A percentile compares a stretch with the other conserved stretches of the same genome.
Evolutionary conservation across 2,888 invertebrate species (phyloP).

Genomic region (Tanaodytes sp.): DNA sequence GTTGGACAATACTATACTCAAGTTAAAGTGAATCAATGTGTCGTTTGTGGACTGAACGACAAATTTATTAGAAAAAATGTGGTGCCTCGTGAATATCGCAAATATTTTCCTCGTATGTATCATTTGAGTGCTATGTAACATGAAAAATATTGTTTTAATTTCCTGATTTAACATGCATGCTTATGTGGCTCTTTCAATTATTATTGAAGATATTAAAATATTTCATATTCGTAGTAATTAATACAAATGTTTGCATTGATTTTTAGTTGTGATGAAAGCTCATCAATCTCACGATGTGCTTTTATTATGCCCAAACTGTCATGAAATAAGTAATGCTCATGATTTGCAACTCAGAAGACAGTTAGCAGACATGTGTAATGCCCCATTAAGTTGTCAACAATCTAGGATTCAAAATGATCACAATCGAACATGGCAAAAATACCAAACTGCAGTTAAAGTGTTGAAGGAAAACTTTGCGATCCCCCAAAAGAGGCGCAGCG

Average conservation of each 20-base stretch:
- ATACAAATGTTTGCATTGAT: no score
- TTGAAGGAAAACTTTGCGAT: conserved; percentile 69
- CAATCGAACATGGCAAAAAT: conserved; percentile 73
- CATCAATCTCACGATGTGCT: conserved; percentile 88
- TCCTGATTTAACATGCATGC: no score
- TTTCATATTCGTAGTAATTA: no score
- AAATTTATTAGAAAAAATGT: conserved; percentile 84
- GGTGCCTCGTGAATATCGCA: conserved; percentile 88
- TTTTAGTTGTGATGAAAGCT: conserved; percentile 84
- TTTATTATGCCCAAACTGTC: conserved; percentile 81
- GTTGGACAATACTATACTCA: conserved; percentile 83
- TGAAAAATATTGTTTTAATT: no score
- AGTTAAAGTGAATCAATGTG: conserved; percentile 83
- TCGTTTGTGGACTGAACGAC: conserved; percentile 82
- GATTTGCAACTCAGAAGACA: conserved; percentile 78
- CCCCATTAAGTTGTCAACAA: conserved; percentile 76
- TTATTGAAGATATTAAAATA: no score
- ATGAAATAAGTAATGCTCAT: conserved; percentile 79
- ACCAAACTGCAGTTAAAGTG: conserved; percentile 78
- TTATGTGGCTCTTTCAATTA: no score
- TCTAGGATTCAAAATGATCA: conserved; percentile 59
- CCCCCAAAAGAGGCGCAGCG: conserved; percentile 61
- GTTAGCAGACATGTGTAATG: conserved; percentile 78
- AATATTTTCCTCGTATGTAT: conserved; percentile 80
- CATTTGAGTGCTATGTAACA: no score